A percentile compares a stretch with the other conserved stretches of the same genome.
Evolutionary conservation across 2,888 invertebrate genomes (phyloP).

Genomic region (Dione juno): DNA sequence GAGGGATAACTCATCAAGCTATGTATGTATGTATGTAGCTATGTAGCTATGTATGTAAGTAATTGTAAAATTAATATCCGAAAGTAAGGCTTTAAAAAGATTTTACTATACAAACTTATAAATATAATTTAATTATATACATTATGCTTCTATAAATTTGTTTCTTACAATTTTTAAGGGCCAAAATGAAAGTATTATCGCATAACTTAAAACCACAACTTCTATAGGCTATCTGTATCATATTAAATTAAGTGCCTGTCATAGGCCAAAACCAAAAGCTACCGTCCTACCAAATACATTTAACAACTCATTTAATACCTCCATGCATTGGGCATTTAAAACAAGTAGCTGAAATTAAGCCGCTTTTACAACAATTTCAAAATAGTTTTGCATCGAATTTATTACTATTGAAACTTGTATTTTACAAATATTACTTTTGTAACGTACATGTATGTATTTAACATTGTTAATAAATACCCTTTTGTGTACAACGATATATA

Average conservation of each 20-base stretch:
- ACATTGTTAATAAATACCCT: background rate
- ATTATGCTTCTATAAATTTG: too few relatives aligned
- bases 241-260: background rate
- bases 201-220: background rate
- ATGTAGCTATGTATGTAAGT: too few relatives aligned
- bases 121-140: too few relatives aligned
- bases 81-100: too few relatives aligned
- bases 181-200: background rate
- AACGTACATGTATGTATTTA: background rate
- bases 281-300: background rate
- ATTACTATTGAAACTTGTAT: background rate
- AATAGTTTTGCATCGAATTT: background rate
- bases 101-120: too few relatives aligned
- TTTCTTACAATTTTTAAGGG: background rate
- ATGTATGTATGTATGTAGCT: too few relatives aligned
- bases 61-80: too few relatives aligned
- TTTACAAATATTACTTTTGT: background rate
- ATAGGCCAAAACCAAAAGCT: background rate
- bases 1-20: too few relatives aligned
- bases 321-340: background rate
- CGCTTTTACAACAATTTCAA: background rate
- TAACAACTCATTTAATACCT: conserved; percentile 7
- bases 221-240: background rate
- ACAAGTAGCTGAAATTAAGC: conserved; percentile 10
- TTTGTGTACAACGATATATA: background rate